Conservation (phyloP, 1,140 invertebrate species). For the Platorchestia sp. region DNA sequence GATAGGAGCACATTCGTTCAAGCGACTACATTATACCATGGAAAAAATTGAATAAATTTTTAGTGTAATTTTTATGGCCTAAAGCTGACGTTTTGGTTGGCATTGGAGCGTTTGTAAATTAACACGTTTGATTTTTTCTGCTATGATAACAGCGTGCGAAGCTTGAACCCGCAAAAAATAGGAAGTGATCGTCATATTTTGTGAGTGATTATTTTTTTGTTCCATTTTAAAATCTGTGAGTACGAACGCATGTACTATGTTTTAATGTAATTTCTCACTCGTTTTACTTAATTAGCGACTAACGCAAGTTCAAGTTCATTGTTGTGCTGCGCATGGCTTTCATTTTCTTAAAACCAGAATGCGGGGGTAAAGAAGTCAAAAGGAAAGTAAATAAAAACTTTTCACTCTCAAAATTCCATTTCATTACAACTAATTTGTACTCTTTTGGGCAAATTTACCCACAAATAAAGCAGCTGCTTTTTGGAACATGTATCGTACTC, state of each 20-base stretch:
- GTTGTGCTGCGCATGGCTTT: too few relatives aligned
- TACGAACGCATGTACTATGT: neutral
- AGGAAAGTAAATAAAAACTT: neutral
- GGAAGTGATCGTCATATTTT: neutral
- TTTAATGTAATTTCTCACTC: too few relatives aligned
- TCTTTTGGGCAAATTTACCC: neutral
- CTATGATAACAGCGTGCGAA: too few relatives aligned
- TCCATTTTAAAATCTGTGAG: neutral
- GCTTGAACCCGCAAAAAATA: neutral
- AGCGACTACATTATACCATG: too few relatives aligned
- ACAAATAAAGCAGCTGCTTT: neutral
- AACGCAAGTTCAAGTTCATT: too few relatives aligned
- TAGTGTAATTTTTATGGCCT: too few relatives aligned
- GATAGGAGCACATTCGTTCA: too few relatives aligned
- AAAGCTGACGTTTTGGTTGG: too few relatives aligned
- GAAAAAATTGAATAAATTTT: too few relatives aligned
- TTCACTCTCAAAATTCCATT: neutral
- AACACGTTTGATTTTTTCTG: too few relatives aligned
- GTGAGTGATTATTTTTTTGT: neutral
- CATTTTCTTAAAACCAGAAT: neutral
- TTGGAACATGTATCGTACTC: neutral
- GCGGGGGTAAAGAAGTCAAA: neutral
- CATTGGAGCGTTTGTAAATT: too few relatives aligned
- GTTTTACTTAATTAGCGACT: too few relatives aligned
- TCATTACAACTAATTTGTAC: neutral